Evolutionary conservation across 1,140 invertebrate species (phyloP).

Genomic region (Pissodes strobi): DNA sequence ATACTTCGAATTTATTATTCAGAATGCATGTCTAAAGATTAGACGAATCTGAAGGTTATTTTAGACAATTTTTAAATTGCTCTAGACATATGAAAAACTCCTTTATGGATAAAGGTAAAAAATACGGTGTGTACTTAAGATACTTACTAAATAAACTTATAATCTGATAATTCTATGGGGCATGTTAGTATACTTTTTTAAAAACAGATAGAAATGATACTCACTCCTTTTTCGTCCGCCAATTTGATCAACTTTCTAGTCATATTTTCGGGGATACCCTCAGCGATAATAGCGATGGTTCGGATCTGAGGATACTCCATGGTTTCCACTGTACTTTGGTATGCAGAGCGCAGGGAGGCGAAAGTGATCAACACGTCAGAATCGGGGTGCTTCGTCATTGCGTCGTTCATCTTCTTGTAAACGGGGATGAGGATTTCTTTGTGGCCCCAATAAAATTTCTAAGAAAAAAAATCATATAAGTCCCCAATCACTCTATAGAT

Average conservation of each 20-base stretch:
- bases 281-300: conserved; percentile 98
- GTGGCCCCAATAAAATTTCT: conserved; percentile 99
- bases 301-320: conserved; percentile 91
- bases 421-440: conserved; percentile 96
- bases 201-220: background rate
- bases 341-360: conserved; percentile 96
- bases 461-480: no score
- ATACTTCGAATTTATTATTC: no score
- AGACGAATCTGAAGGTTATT: no score
- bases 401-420: conserved; percentile 97
- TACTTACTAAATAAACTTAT: no score
- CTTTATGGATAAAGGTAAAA: no score
- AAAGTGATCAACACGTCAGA: conserved; percentile 98
- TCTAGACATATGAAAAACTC: no score
- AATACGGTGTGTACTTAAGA: no score
- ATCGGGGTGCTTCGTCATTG: conserved; percentile 91
- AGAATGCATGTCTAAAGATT: no score
- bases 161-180: no score
- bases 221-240: conserved; percentile 70
- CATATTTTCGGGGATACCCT: conserved; percentile 98
- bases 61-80: no score
- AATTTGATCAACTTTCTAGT: conserved; percentile 92
- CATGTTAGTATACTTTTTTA: background rate
- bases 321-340: conserved; percentile 94
- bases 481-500: no score